Percentiles rank a stretch among this genome's conserved stretches.
phyloP scores from a whole-genome alignment of 2,888 invertebrate species.

The Aphodius sticticus region DNA sequence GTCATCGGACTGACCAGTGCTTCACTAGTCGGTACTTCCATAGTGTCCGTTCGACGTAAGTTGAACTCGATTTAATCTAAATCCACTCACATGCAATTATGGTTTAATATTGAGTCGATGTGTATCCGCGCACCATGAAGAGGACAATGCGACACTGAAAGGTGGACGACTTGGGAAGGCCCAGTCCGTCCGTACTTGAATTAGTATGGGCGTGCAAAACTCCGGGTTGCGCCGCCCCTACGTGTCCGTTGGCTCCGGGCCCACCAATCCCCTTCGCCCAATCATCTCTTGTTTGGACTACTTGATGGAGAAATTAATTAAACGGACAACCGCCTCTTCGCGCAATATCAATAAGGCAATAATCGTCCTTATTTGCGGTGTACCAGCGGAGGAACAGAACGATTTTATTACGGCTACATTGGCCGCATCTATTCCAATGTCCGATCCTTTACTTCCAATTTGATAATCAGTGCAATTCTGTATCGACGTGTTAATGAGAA shows the following conservation, averaged over 20 bases:
- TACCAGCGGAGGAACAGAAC: too few relatives aligned
- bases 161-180: slow-evolving; percentile 22
- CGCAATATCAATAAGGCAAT: background rate
- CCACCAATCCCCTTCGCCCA: slow-evolving; percentile 44
- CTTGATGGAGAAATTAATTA: slow-evolving; percentile 47
- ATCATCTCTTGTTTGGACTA: slow-evolving; percentile 42
- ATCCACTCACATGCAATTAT: slow-evolving; percentile 11
- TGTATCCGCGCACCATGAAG: slow-evolving; percentile 38
- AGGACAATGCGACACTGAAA: slow-evolving; percentile 45
- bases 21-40: slow-evolving; percentile 48
- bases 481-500: too few relatives aligned
- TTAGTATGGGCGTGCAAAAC: slow-evolving; percentile 8
- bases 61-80: slow-evolving; percentile 7
- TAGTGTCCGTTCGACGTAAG: slow-evolving; percentile 24
- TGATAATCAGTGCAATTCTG: too few relatives aligned
- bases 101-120: slow-evolving; percentile 14
- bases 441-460: too few relatives aligned
- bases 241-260: slow-evolving; percentile 45
- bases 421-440: too few relatives aligned
- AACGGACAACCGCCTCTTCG: slow-evolving; percentile 18
- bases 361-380: background rate
- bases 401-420: too few relatives aligned
- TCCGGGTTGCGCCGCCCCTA: slow-evolving; percentile 41
- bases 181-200: slow-evolving; percentile 10
- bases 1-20: slow-evolving; percentile 43